phyloP scores from a whole-genome alignment of 2,888 invertebrate species.

The Dilophus febrilis region DNA sequence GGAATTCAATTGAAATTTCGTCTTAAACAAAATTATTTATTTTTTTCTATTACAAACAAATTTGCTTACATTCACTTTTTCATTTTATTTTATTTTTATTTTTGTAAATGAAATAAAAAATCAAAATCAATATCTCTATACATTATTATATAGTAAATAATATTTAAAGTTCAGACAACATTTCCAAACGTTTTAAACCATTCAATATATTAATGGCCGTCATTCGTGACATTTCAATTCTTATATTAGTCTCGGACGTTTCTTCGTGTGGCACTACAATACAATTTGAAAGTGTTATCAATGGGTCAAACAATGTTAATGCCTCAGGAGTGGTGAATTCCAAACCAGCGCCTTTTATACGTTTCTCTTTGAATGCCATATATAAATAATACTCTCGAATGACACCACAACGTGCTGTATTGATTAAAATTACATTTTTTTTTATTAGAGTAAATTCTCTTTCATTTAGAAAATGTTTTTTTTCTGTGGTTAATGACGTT shows the following conservation, averaged over 20 bases:
- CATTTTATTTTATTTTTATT: too few species aligned
- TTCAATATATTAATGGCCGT: constrained; percentile 72
- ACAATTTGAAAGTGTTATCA: constrained; percentile 64
- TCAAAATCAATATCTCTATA: too few species aligned
- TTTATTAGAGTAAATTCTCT: constrained; percentile 80
- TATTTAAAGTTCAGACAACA: constrained; percentile 45
- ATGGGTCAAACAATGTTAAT: constrained; percentile 55
- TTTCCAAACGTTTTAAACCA: constrained; percentile 46
- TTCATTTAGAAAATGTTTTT: constrained; percentile 60
- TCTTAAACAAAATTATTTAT: too few species aligned
- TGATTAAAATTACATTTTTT: constrained; percentile 64
- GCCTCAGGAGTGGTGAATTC: constrained; percentile 90
- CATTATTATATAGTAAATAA: too few species aligned
- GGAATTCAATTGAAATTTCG: too few species aligned
- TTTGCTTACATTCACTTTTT: too few species aligned
- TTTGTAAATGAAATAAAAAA: neutral
- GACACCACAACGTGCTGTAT: constrained; percentile 67
- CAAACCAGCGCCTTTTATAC: constrained; percentile 68
- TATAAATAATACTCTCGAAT: constrained; percentile 68
- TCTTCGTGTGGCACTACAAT: constrained; percentile 76
- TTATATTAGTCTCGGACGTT: constrained; percentile 68
- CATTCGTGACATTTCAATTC: constrained; percentile 66
- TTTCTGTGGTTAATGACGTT: constrained; percentile 62
- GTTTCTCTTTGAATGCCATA: constrained; percentile 48
- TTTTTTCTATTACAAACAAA: too few species aligned